Evolutionary conservation across 2,888 invertebrate species (phyloP), one percentile per base, ranked within the genome.

Genomic region (Odontomyia ornata): DNA sequence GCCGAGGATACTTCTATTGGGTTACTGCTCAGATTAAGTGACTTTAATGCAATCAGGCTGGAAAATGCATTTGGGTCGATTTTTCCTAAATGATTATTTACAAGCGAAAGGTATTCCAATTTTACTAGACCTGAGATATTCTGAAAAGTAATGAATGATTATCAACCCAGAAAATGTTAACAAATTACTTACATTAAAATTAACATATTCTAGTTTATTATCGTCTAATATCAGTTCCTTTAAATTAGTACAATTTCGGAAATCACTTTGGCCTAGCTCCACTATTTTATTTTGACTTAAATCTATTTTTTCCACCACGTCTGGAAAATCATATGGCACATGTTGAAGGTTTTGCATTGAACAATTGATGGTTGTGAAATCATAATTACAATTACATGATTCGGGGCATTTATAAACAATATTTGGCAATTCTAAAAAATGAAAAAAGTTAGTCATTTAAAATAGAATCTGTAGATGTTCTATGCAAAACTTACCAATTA

Each of bases 321-420:
- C 81, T 13, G 87, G 86, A 79, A 87, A 77, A 81, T 85, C 83
- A 62, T 84, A 81, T 30, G 90, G 90, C 72, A 90, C 85, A 81
- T 88, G 87, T 21, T 87, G 87, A 76, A 90, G 83, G 46, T 84
- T 86, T 76, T 85, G 86, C 80, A 88, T 86, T 11, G 88, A 86
- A 83, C 90, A 91, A 83, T 89, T 87, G 65, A 86, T 81, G 77
- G 80, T 82, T 81, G 83, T 84, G 71, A 80, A 84, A 43, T 84
- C 84, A 80, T 85, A 83, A 71, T 83, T 72, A 78, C 87, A 87
- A 7, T 80, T 81, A 76, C 87, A 87, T 23, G 21, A 25, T 23
- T 60, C 23, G 18, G 60, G 60, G 25, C 60, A 60, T 23, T 60
- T 13, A 13, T 60, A 60, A 13, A 21, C 23, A 2, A n/a, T 60